These are phyloP conservation scores for Adoxophyes honmai DNA, from an alignment of 1,140 invertebrate genomes.

Conservation along the genomic window DNA sequence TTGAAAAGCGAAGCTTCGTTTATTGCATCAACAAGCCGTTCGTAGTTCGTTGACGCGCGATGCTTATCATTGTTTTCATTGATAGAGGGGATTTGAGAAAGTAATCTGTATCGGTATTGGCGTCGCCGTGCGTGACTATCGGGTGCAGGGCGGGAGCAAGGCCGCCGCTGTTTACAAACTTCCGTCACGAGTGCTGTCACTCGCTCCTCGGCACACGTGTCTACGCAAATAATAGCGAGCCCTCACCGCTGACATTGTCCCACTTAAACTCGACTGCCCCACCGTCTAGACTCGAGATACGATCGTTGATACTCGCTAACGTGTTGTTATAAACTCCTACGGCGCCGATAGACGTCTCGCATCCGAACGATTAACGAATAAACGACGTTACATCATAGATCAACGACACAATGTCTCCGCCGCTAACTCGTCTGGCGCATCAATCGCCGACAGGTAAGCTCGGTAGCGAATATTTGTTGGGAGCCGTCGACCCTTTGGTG, in stretches of 20 bases:
- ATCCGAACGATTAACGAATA: slow-evolving; percentile 7
- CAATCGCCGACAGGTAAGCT: too few species aligned
- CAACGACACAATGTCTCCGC: slow-evolving; percentile 10
- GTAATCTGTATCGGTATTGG: slow-evolving; percentile 32
- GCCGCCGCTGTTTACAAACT: slow-evolving; percentile 72
- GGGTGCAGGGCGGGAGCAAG: slow-evolving; percentile 55
- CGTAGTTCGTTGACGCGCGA: slow-evolving; percentile 13
- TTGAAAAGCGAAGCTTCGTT: background rate
- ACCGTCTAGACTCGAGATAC: slow-evolving; percentile 63
- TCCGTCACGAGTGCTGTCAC: slow-evolving; percentile 61
- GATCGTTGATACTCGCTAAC: slow-evolving; percentile 49
- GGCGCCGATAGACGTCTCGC: slow-evolving; percentile 12
- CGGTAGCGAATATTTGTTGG: too few species aligned
- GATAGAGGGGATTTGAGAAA: slow-evolving; percentile 41
- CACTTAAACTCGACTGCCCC: slow-evolving; percentile 45
- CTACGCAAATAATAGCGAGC: slow-evolving; percentile 71
- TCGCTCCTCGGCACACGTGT: slow-evolving; percentile 51
- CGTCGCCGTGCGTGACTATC: slow-evolving; percentile 53
- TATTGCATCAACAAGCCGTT: slow-evolving; percentile 5
- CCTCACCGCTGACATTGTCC: slow-evolving; percentile 71
- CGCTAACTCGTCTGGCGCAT: slow-evolving; percentile 2
- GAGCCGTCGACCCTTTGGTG: too few species aligned
- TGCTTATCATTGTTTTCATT: slow-evolving; percentile 41
- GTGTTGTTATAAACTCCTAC: slow-evolving; percentile 21
- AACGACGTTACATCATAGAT: slow-evolving; percentile 5